A percentile compares a stretch with the other conserved stretches of the same genome.
Evolutionary conservation across 2,797 vertebrate genomes (phyloP).

Genomic region (Clarias pachynema): DNA sequence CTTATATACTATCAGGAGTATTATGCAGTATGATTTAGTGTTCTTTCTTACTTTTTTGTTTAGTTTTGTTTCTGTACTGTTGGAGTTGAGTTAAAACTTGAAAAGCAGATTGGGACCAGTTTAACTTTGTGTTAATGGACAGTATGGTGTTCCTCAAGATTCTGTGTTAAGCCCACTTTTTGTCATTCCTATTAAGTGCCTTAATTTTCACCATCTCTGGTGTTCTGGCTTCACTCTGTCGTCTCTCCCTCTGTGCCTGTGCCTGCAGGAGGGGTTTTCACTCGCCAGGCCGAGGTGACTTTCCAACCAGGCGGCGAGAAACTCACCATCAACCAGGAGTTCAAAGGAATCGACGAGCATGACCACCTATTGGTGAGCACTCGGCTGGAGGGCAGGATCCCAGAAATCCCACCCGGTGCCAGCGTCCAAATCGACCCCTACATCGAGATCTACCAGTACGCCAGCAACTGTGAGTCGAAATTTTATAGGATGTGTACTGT

Average conservation of each 20-base stretch:
- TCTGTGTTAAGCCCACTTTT: background rate
- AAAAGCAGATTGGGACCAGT: background rate
- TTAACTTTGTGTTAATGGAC: background rate
- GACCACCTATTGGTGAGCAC: slow-evolving; percentile 90
- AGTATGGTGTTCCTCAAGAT: background rate
- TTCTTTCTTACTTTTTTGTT: background rate
- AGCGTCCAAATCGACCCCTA: slow-evolving; percentile 85
- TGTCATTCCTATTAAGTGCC: background rate
- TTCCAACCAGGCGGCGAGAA: slow-evolving; percentile 84
- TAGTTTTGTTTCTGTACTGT: background rate
- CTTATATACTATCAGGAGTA: background rate
- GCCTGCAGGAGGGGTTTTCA: slow-evolving; percentile 84
- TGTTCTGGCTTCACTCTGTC: slow-evolving; percentile 3
- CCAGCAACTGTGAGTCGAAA: slow-evolving; percentile 78
- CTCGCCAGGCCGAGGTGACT: slow-evolving; percentile 83
- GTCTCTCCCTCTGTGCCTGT: background rate
- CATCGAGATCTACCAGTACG: slow-evolving; percentile 87
- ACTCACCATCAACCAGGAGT: slow-evolving; percentile 83
- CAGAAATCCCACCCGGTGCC: slow-evolving; percentile 74
- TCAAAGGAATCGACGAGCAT: slow-evolving; percentile 89
- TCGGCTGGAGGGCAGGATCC: slow-evolving; percentile 84
- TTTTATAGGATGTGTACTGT: slow-evolving; percentile 41
- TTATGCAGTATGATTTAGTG: background rate
- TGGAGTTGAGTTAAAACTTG: background rate
- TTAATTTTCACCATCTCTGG: slow-evolving; percentile 6